Evolutionary conservation across 2,797 vertebrate genomes (phyloP).

Genomic region (Darevskia mixta): DNA sequence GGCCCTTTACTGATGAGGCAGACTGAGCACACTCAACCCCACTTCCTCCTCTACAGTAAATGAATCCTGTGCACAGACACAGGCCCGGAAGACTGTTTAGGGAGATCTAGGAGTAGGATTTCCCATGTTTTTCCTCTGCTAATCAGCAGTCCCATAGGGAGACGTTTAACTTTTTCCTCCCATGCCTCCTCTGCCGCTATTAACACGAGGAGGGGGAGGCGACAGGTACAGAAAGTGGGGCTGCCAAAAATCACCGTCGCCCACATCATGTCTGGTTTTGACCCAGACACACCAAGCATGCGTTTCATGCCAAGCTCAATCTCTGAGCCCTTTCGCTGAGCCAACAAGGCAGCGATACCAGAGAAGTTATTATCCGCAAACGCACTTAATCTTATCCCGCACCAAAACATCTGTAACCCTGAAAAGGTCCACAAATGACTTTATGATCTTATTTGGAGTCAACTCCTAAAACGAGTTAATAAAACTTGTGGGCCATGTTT

Average conservation of each 20-base stretch:
- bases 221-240: background rate
- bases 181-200: background rate
- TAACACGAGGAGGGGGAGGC: background rate
- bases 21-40: too few relatives aligned
- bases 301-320: constrained; percentile 48
- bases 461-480: background rate
- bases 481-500: background rate
- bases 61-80: too few relatives aligned
- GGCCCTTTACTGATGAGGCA: too few relatives aligned
- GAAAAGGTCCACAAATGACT: background rate
- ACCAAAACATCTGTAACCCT: background rate
- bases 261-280: background rate
- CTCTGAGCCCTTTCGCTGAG: constrained; percentile 39
- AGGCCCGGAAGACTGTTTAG: too few relatives aligned
- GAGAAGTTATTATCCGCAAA: constrained; percentile 36
- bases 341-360: constrained; percentile 50
- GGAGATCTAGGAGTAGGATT: background rate
- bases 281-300: constrained; percentile 16
- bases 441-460: constrained; percentile 8
- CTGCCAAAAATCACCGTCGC: background rate
- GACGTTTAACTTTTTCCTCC: too few relatives aligned
- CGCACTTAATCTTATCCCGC: constrained; percentile 7
- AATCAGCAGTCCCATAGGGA: background rate
- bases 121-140: too few relatives aligned
- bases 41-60: too few relatives aligned